These are phyloP conservation scores for Thoracochromis brauschi DNA, from an alignment of 2,113 vertebrate genomes.

Conservation along the genomic window DNA sequence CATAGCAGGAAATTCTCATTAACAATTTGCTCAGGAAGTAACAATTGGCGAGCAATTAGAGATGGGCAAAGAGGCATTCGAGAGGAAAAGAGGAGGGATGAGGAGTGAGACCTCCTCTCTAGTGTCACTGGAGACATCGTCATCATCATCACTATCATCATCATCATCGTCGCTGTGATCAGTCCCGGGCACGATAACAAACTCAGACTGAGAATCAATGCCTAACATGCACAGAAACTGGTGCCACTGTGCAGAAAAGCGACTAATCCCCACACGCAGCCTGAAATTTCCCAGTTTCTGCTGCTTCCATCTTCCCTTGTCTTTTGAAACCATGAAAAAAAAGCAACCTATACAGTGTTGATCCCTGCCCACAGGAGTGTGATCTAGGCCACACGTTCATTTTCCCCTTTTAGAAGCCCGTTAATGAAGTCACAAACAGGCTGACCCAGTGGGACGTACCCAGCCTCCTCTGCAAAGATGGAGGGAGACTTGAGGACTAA, in stretches of 20 bases:
- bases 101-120: conserved; percentile 12
- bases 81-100: conserved; percentile 4
- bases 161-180: not conserved
- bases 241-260: not conserved
- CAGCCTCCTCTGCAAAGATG: conserved; percentile 44
- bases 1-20: conserved; percentile 65
- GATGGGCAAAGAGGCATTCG: conserved; percentile 20
- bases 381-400: conserved; percentile 57
- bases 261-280: not conserved
- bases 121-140: conserved; percentile 1
- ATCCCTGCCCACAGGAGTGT: conserved; percentile 41
- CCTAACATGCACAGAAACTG: not conserved
- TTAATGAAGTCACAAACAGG: conserved; percentile 76
- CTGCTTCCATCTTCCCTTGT: not conserved
- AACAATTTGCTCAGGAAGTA: conserved; percentile 63
- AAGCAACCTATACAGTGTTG: conserved; percentile 21
- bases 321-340: conserved; percentile 33
- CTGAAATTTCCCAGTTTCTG: not conserved
- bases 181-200: not conserved
- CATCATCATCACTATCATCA: not conserved
- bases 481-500: conserved; percentile 68
- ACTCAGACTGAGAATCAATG: not conserved
- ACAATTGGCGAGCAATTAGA: conserved; percentile 57
- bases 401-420: conserved; percentile 67
- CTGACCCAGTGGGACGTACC: conserved; percentile 58